These are phyloP conservation scores for Silurus aristotelis DNA, from an alignment of 2,797 vertebrate genomes.

Conservation along the genomic window DNA sequence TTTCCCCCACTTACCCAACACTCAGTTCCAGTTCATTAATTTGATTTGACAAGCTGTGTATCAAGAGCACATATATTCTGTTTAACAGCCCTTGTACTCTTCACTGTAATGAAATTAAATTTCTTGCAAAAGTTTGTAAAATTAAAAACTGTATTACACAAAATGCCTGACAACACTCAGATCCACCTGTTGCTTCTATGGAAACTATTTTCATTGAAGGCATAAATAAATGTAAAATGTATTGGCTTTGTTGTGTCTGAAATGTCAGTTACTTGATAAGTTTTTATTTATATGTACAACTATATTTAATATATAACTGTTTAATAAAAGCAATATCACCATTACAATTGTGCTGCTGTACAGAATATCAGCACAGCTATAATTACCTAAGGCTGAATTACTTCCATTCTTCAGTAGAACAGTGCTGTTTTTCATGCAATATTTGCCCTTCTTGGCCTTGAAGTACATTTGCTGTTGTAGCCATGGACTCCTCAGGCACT, in stretches of 20 bases:
- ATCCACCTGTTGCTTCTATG: neutral
- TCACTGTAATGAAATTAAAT: neutral
- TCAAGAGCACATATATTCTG: neutral
- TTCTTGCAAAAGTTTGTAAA: neutral
- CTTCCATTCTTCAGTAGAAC: neutral
- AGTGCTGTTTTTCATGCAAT: neutral
- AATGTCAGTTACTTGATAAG: neutral
- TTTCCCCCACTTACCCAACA: neutral
- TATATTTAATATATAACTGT: neutral
- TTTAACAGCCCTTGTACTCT: neutral
- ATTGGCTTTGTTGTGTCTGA: neutral
- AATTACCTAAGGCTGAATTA: neutral
- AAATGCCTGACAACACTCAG: neutral
- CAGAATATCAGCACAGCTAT: neutral
- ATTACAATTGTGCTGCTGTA: neutral
- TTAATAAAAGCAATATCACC: neutral
- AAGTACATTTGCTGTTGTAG: neutral
- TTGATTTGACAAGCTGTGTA: neutral
- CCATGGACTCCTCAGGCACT: neutral
- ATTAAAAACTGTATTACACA: neutral
- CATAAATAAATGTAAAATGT: neutral
- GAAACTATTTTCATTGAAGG: neutral
- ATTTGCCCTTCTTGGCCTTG: neutral
- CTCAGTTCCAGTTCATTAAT: neutral
- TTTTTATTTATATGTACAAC: neutral